These are phyloP conservation scores for Neodiprion pinetum DNA, from an alignment of 1,140 invertebrate genomes.

Conservation along the genomic window DNA sequence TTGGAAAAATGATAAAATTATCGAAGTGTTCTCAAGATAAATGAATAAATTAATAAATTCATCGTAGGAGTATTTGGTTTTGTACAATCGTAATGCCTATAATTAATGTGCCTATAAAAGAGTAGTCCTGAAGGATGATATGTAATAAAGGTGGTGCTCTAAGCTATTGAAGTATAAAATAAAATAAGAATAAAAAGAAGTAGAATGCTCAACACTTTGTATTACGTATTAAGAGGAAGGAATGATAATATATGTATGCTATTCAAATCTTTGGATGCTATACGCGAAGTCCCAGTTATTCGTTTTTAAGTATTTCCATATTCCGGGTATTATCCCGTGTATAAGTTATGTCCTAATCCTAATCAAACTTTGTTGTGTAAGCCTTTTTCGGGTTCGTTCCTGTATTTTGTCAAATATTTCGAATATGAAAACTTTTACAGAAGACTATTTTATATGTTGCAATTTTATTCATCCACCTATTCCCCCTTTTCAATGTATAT, in stretches of 20 bases:
- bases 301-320: conserved; percentile 16
- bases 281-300: conserved; percentile 2
- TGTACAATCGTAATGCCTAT: not conserved
- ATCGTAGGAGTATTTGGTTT: not conserved
- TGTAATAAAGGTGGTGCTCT: too few relatives aligned
- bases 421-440: conserved; percentile 34
- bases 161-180: too few relatives aligned
- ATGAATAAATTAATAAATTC: too few relatives aligned
- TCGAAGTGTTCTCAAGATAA: not conserved
- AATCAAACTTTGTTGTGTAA: conserved; percentile 34
- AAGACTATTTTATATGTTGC: conserved; percentile 14
- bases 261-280: not conserved
- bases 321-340: conserved; percentile 10
- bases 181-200: too few relatives aligned
- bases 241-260: not conserved
- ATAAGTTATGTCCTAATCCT: conserved; percentile 19
- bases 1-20: not conserved
- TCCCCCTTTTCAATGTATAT: not conserved
- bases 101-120: not conserved
- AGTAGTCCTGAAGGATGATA: too few relatives aligned
- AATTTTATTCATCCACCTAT: conserved; percentile 18
- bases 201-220: too few relatives aligned
- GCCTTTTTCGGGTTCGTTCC: conserved; percentile 36
- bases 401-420: conserved; percentile 30
- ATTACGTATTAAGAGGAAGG: not conserved